Evolutionary conservation across 2,797 vertebrate genomes (phyloP).

Genomic region (Anisognathus igniventris): DNA sequence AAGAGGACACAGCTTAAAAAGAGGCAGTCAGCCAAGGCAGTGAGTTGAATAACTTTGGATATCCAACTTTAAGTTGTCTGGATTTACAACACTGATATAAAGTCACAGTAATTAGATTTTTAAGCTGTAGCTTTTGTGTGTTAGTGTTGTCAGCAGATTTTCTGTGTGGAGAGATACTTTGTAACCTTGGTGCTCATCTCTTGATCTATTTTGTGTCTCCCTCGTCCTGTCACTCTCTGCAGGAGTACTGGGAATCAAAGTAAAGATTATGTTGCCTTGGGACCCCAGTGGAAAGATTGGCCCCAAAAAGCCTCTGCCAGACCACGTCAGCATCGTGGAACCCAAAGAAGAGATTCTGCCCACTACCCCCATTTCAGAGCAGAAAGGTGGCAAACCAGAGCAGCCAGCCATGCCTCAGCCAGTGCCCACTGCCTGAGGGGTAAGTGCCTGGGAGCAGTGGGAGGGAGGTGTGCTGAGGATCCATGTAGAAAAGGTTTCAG

Average conservation of each 20-base stretch:
- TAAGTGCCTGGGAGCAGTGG: background rate
- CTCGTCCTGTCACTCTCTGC: background rate
- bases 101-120: background rate
- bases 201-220: background rate
- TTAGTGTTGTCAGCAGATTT: background rate
- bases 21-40: background rate
- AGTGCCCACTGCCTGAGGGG: conserved; percentile 78
- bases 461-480: background rate
- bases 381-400: conserved; percentile 96
- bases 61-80: accelerated
- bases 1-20: background rate
- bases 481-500: accelerated
- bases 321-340: conserved; percentile 97
- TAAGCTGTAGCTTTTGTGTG: accelerated
- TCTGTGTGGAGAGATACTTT: background rate
- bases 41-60: background rate
- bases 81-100: accelerated
- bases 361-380: conserved; percentile 94
- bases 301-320: conserved; percentile 97
- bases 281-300: conserved; percentile 97
- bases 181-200: background rate
- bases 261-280: conserved; percentile 99
- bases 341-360: conserved; percentile 96
- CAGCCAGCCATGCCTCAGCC: conserved; percentile 93
- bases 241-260: conserved; percentile 97